Evolutionary conservation across 64 coral and sea anemone species (phyloP), one percentile per base, ranked within the genome.

Genomic region (Pocillopora verrucosa): DNA sequence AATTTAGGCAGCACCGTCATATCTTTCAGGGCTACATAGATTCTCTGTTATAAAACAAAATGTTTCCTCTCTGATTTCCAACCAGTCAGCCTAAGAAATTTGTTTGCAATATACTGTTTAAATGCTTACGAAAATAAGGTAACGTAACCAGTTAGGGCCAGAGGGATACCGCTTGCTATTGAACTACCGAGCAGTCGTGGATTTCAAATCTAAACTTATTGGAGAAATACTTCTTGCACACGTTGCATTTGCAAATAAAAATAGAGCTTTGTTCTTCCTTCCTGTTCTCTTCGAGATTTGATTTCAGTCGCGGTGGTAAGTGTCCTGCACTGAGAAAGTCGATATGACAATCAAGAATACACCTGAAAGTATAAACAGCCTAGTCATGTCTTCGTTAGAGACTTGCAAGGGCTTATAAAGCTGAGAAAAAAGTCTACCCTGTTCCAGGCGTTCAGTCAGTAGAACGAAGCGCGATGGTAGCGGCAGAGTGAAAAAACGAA

Each of bases 181-280:
- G 41, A 51, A 51, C 41, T 7, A 7, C 3, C 41, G 41, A 30
- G 34, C 87, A 89, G 19, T 76, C 87, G 35, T 89, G 87, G 35
- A 89, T 51, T 89, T 89, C 87, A 89, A 89, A 89, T 26, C 62
- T 61, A 0, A 76, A 68, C 76, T 89, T 78, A 19, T 89, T 89
- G 22, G 87, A 89, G 76, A 89, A 89, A 63, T 89, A 89, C 76
- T 62, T 76, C 9, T 41, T 61, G 25, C 87, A 89, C 20, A 67
- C 41, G 60, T 76, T 61, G 60, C 87, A 89, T 16, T 89, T 89
- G 76, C 76, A 80, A 16, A 89, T 89, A 36, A 77, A 80, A n/a
- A 89, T 61, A 14, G 74, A 89, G 20, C 67, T 80, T 45, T 80
- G 74, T 24, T 78, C 61, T 22, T 78, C 34, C 5, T 77, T 89